Percentiles rank a stretch among this genome's conserved stretches.
Conservation (phyloP, 2,113 vertebrate species). For the Pionites leucogaster region DNA sequence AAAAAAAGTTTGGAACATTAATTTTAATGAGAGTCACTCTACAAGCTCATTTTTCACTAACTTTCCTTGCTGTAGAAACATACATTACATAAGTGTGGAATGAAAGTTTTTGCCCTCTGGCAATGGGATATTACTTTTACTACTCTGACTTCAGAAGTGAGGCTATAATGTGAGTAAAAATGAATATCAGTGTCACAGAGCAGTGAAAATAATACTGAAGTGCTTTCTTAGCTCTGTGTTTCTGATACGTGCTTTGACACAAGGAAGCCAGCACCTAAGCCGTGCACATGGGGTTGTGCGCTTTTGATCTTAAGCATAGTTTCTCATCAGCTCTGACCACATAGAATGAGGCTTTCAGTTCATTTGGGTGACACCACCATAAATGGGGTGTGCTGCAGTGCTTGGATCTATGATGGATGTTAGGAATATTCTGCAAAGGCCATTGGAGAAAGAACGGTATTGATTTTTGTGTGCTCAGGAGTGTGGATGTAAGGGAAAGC, state of each 20-base stretch:
- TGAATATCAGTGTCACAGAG: constrained; percentile 2
- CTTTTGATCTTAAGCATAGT: accelerated
- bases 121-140: constrained; percentile 22
- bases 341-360: background rate
- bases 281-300: background rate
- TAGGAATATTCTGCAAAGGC: background rate
- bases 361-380: background rate
- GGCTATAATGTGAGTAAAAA: background rate
- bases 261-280: background rate
- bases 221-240: background rate
- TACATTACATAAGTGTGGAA: background rate
- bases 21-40: constrained; percentile 34
- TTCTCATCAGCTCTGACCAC: background rate
- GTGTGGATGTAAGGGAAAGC: background rate
- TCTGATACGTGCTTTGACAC: background rate
- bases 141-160: background rate
- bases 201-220: background rate
- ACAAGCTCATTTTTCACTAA: constrained; percentile 54
- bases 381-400: background rate
- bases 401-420: background rate
- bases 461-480: background rate
- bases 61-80: background rate
- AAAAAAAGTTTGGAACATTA: constrained; percentile 27
- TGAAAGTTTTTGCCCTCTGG: constrained; percentile 35
- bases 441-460: background rate